phyloP scores from a whole-genome alignment of 1,140 invertebrate species.

The Neodiprion lecontei region DNA sequence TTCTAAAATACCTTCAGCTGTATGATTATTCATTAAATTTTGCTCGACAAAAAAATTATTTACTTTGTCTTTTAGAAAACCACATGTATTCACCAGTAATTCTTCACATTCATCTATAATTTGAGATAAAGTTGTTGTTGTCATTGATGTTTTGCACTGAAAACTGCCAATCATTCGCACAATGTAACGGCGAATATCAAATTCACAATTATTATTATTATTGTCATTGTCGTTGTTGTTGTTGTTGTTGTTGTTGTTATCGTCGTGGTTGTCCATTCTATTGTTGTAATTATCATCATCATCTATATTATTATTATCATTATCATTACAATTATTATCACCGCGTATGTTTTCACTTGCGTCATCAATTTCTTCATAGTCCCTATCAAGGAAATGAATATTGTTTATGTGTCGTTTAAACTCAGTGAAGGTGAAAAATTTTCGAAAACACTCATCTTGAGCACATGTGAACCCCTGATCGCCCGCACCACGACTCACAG shows the following conservation, averaged over 20 bases:
- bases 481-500: conserved; percentile 11
- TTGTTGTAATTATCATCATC: neutral
- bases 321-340: neutral
- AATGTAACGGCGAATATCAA: too few relatives aligned
- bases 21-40: conserved; percentile 17
- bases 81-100: conserved; percentile 11
- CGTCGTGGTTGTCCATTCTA: neutral
- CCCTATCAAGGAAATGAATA: conserved; percentile 9
- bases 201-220: too few relatives aligned
- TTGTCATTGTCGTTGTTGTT: neutral
- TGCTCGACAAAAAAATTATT: conserved; percentile 9
- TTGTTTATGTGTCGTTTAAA: conserved; percentile 20
- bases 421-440: conserved; percentile 12
- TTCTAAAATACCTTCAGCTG: conserved; percentile 16
- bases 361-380: neutral
- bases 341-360: neutral
- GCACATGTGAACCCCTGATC: conserved; percentile 20
- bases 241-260: neutral
- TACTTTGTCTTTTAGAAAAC: conserved; percentile 23
- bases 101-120: conserved; percentile 27
- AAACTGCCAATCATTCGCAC: too few relatives aligned
- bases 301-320: neutral
- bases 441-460: conserved; percentile 16
- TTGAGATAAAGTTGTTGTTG: too few relatives aligned
- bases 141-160: too few relatives aligned